phyloP scores from a whole-genome alignment of 2,888 invertebrate species.

The Apocheima hispidaria region DNA sequence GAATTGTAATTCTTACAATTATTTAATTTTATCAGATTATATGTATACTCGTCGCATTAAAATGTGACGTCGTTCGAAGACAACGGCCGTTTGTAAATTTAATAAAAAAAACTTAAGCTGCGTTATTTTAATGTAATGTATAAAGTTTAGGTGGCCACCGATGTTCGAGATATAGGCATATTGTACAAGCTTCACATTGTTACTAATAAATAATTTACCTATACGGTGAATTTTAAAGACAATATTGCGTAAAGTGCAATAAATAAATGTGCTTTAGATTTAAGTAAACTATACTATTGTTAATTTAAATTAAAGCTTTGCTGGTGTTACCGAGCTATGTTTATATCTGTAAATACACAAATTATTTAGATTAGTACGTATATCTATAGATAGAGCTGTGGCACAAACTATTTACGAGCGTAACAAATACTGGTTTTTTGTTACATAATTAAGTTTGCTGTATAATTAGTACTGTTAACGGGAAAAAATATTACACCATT shows the following conservation, averaged over 20 bases:
- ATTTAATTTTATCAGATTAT: neutral
- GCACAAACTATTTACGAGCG: constrained; percentile 21
- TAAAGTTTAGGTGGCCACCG: constrained; percentile 25
- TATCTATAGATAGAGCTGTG: constrained; percentile 4
- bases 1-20: neutral
- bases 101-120: constrained; percentile 10
- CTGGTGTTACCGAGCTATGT: constrained; percentile 52
- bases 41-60: neutral
- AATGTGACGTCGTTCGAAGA: constrained; percentile 5
- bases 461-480: neutral
- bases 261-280: constrained; percentile 66
- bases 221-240: constrained; percentile 54
- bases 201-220: constrained; percentile 20
- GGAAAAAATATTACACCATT: neutral
- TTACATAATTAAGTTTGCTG: neutral
- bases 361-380: constrained; percentile 29
- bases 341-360: constrained; percentile 47
- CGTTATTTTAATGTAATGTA: constrained; percentile 25
- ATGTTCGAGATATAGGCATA: constrained; percentile 9
- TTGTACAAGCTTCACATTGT: constrained; percentile 21
- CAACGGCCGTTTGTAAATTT: constrained; percentile 10
- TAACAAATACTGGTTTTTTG: no score
- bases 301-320: constrained; percentile 31
- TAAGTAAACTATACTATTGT: constrained; percentile 36
- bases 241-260: constrained; percentile 70